Base-by-base conservation (phyloP, 64 coral and sea anemone species). In the Stylophora pistillata region DNA sequence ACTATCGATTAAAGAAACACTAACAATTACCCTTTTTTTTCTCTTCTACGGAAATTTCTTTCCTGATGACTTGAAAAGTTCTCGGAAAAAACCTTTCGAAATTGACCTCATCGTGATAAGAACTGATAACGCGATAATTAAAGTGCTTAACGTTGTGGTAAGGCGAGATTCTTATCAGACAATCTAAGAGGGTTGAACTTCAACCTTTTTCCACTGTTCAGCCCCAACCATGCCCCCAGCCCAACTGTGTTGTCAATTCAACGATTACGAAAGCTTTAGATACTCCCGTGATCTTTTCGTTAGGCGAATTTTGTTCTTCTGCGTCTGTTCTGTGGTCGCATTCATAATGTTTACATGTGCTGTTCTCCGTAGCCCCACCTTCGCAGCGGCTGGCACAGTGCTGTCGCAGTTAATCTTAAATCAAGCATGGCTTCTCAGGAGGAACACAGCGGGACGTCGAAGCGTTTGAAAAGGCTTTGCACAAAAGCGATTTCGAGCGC, bases 401-500 rank as follows among this genome's bases (percentile, higher is more conserved):
- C 62, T 53, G 34, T 62, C 30, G 61, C 80, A 84, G 63, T 84
- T 84, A 65, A 84, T 84, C 80, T 70, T 53, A 69, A 68, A 68
- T 84, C 80, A 84, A 84, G 80, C 80, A 63, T 84, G 80, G 60
- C 65, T 70, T 84, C 61, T 84, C 34, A 23, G 80, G 41, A 34
- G 61, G 80, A 27, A 37, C 80, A 21, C 80, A 9, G 80, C 80
- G 18, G 80, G 80, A n/a, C 33, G 33, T 23, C 60, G 33, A 53
- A 34, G 11, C 17, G 53, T 84, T 84, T 84, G 60, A 84, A 84
- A 84, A 70, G 80, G 17, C 23, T 62, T n/a, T 69, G 14, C 80
- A 84, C 80, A 84, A 84, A 84, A 34, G 80, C 80, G 60, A 84
- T 84, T 84, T 84, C 30, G 47, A 84, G 23, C 47, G 61, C 80